Conservation (phyloP, 1,140 invertebrate species). For the Lordiphosa clarofinis region DNA sequence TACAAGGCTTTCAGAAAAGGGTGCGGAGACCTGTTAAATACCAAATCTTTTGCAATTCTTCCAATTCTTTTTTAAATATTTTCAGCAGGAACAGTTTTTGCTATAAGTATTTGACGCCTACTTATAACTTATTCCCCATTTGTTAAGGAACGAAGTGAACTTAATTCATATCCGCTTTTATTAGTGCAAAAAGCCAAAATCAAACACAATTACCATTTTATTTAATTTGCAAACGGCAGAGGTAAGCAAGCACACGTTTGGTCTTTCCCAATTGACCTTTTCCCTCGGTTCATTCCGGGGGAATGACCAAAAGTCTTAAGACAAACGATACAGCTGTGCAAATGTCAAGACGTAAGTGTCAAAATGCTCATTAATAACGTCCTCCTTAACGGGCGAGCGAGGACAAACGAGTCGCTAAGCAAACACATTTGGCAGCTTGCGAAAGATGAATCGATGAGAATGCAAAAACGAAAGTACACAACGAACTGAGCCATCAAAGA, state of each 20-base stretch:
- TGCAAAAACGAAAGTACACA: slow-evolving; percentile 67
- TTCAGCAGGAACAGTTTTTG: no score
- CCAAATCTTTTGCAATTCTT: no score
- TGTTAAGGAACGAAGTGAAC: no score
- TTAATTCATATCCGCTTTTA: no score
- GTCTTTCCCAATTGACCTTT: slow-evolving; percentile 47
- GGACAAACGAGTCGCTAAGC: slow-evolving; percentile 29
- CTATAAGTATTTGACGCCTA: no score
- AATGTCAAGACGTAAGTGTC: slow-evolving; percentile 78
- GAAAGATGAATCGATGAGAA: slow-evolving; percentile 70
- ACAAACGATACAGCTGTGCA: slow-evolving; percentile 73
- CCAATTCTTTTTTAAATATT: no score
- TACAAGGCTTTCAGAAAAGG: no score
- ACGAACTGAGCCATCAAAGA: slow-evolving; percentile 59
- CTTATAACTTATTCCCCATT: no score
- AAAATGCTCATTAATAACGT: slow-evolving; percentile 79
- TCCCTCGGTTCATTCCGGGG: slow-evolving; percentile 13
- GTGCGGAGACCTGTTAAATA: no score
- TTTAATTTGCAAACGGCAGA: slow-evolving; percentile 37
- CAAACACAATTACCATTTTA: slow-evolving; percentile 61
- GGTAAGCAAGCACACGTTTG: not conserved
- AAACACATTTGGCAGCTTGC: slow-evolving; percentile 50
- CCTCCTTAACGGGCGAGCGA: slow-evolving; percentile 44
- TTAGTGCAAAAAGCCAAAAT: slow-evolving; percentile 1
- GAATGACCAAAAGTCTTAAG: slow-evolving; percentile 56